phyloP scores from a whole-genome alignment of 2,888 invertebrate genomes.

The Dryobota labecula region DNA sequence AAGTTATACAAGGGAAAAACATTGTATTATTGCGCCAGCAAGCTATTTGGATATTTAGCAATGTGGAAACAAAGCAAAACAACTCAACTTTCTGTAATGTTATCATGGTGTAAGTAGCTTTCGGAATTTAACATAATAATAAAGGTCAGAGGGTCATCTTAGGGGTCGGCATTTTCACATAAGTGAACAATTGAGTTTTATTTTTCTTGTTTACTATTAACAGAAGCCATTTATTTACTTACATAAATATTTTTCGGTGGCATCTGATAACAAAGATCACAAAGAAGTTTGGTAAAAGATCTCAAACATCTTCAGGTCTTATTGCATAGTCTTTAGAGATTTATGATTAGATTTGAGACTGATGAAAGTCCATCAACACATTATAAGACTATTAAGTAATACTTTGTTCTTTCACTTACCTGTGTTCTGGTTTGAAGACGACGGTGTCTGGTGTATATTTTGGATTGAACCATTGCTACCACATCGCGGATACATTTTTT shows the following conservation, averaged over 20 bases:
- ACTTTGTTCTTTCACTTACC: slow-evolving; percentile 84
- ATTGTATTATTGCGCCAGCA: neutral
- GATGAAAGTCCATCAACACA: slow-evolving; percentile 24
- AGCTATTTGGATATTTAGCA: neutral
- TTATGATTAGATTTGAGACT: neutral
- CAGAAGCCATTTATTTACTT: neutral
- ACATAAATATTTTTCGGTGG: slow-evolving; percentile 1
- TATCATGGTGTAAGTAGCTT: neutral
- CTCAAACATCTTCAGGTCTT: neutral
- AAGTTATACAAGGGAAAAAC: neutral
- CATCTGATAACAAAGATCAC: neutral
- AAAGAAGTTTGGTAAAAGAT: neutral
- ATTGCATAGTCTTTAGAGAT: neutral
- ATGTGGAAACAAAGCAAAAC: neutral
- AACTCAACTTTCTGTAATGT: neutral
- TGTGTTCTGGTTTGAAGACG: slow-evolving; percentile 95
- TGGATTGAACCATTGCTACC: slow-evolving; percentile 95
- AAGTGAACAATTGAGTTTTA: neutral
- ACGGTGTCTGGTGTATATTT: slow-evolving; percentile 93
- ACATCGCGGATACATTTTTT: slow-evolving; percentile 92
- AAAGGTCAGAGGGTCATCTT: neutral
- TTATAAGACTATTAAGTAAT: neutral
- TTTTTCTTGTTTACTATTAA: no score
- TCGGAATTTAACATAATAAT: neutral
- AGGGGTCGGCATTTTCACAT: neutral